Percentiles rank a stretch among this genome's conserved stretches.
Evolutionary conservation across 2,113 vertebrate genomes (phyloP).

Genomic region (Limnothrissa miodon): DNA sequence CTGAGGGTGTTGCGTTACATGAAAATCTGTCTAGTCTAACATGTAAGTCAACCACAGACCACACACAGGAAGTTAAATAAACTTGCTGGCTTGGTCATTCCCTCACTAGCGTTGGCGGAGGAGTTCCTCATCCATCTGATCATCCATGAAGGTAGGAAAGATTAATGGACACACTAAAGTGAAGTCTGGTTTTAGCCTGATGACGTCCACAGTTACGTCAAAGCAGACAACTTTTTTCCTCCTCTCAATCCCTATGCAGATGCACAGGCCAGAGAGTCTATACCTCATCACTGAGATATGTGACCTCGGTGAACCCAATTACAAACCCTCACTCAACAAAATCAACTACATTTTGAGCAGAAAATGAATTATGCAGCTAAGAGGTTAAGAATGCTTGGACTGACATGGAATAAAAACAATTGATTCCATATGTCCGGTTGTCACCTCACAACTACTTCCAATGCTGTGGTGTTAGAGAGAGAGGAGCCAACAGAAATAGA

Average conservation of each 20-base stretch:
- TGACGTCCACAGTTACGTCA: slow-evolving; percentile 15
- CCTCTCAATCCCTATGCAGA: not conserved
- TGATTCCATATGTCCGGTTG: not conserved
- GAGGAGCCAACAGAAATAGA: not conserved
- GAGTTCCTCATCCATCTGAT: not conserved
- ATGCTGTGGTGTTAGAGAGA: not conserved
- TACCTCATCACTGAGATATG: slow-evolving; percentile 1
- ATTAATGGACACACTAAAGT: not conserved
- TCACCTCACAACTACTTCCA: not conserved
- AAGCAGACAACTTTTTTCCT: not conserved
- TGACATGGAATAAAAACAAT: not conserved
- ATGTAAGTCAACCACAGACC: too few species aligned
- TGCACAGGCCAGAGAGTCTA: not conserved
- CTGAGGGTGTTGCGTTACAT: too few species aligned
- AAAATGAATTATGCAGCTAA: not conserved
- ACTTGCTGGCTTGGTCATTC: not conserved
- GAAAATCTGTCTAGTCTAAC: too few species aligned
- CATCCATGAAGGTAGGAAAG: not conserved
- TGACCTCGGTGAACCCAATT: not conserved
- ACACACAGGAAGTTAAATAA: not conserved
- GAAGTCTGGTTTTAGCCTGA: not conserved
- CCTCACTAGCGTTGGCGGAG: not conserved
- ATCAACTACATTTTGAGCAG: not conserved
- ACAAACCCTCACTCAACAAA: not conserved
- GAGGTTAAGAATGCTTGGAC: not conserved